Evolutionary conservation across 2,888 invertebrate genomes (phyloP), one percentile per base, ranked within the genome.

Genomic region (Elmis aenea): DNA sequence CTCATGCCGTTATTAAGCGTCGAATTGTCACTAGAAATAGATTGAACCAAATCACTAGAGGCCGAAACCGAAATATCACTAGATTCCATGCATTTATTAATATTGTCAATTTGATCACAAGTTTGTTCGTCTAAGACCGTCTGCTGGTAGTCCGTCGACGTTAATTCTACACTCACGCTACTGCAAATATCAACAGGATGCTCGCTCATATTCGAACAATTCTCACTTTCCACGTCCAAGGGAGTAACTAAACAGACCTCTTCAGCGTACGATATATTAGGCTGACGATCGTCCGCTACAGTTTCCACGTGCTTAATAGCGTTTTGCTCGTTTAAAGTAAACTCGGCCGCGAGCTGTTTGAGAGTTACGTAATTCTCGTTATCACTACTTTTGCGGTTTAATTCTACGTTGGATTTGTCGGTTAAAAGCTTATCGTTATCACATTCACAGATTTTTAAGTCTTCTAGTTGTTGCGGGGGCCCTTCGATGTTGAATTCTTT

Each of bases 401-500:
- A n/a, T n/a, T n/a, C n/a, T 38, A 13, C 55, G 49, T 32, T 43
- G 3, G 36, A 50, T 53, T 43, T 60, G 54, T 25, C 52, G 28
- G 16, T 51, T 43, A 40, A 50, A 48, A 41, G 50, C 40, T 30
- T 6, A 5, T 38, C 41, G 35, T 26, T 38, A 37, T 41, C 45
- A 27, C 43, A 42, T 21, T 53, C 58, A 33, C 53, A 46, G 22
- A 51, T 53, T 45, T 60, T 64, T 6, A 57, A 39, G 26, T 65
- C 64, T 13, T 60, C 59, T 5, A 57, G 43, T 16, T 61, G 52
- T 34, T 58, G 71, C 31, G 72, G 73, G 11, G 77, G 65, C 49
- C 74, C 76, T 33, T 76, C 70, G 48, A 77, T 74, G 55, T 76
- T 77, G 45, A 65, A 66, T 26, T 67, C 67, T 51, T 64, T 66